Evolutionary conservation across 64 coral and sea anemone genomes (phyloP), one percentile per base, ranked within the genome.

Genomic region (Porites australiensis): DNA sequence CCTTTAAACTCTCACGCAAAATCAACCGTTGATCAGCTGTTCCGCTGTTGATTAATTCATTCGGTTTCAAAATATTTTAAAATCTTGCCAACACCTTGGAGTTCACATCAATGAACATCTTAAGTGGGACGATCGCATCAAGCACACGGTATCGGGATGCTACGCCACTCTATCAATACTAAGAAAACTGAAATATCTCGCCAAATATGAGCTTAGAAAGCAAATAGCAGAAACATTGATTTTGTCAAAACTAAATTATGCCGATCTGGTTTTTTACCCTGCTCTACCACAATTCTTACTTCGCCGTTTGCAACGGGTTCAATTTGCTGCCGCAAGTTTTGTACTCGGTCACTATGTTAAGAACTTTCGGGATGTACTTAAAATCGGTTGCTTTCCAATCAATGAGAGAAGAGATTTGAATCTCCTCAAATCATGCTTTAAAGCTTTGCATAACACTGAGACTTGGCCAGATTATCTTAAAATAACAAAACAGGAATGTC

Each of bases 281-380:
- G 27, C 27, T 59, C 44, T 94, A 27, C 57, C 68, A 4, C 75
- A 94, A 50, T 59, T 52, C 50, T 71, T 94, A 8, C 46, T 88
- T 16, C 81, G 64, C 5, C 77, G 79, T 65, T 23, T 70, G 27
- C 79, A 88, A 45, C 92, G 77, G 18, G 23, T 58, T 79, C 77
- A 79, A 79, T 94, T 71, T 27, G 83, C 82, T 47, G 83, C 61
- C 9, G 90, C 82, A 48, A 92, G 90, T 49, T 94, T 88, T 69
- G 91, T 93, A 23, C 77, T 85, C 58, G 91, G 75, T 19, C 46
- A 77, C 37, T 81, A 93, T 79, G 75, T 94, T 50, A 94, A 88
- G 52, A 82, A 23, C 43, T 12, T 75, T 27, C 2, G 60, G 13
- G 50, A 86, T 13, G 44, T 94, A 8, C 5, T 88, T 82, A 92